Conservation (phyloP, 2,113 vertebrate species). For the Haemorhous mexicanus region DNA sequence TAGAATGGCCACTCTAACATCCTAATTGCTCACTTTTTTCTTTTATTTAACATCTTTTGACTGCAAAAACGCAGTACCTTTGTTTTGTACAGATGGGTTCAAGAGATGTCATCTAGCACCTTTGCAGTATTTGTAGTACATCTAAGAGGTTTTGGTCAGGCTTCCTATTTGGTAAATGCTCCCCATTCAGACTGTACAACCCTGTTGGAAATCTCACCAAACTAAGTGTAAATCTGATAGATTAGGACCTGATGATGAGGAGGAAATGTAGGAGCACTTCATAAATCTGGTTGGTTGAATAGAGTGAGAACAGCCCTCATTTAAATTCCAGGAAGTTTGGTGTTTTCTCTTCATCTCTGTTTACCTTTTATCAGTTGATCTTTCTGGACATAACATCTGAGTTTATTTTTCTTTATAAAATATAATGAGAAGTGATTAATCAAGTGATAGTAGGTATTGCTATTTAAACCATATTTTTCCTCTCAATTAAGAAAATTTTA, state of each 20-base stretch:
- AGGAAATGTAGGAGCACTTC: not conserved
- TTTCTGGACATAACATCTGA: not conserved
- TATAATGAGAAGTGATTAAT: not conserved
- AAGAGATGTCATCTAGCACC: not conserved
- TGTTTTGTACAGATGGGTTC: not conserved
- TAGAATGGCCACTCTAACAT: slow-evolving; percentile 12
- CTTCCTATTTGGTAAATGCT: not conserved
- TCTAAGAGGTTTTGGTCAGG: not conserved
- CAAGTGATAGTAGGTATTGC: not conserved
- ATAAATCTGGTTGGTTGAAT: not conserved
- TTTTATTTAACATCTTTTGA: not conserved
- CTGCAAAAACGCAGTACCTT: not conserved
- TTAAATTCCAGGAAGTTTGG: not conserved
- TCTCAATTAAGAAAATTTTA: not conserved
- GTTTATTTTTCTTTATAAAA: not conserved
- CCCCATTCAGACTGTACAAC: not conserved
- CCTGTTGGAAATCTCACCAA: not conserved
- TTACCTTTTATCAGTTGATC: not conserved
- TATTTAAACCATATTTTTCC: not conserved
- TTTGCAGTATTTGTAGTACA: not conserved
- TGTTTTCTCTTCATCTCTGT: not conserved
- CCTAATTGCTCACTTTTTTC: not conserved
- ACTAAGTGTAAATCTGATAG: not conserved
- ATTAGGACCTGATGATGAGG: not conserved
- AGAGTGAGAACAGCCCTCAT: not conserved